Base-by-base conservation (phyloP, 2,888 invertebrate species). In the Cantharis rustica region DNA sequence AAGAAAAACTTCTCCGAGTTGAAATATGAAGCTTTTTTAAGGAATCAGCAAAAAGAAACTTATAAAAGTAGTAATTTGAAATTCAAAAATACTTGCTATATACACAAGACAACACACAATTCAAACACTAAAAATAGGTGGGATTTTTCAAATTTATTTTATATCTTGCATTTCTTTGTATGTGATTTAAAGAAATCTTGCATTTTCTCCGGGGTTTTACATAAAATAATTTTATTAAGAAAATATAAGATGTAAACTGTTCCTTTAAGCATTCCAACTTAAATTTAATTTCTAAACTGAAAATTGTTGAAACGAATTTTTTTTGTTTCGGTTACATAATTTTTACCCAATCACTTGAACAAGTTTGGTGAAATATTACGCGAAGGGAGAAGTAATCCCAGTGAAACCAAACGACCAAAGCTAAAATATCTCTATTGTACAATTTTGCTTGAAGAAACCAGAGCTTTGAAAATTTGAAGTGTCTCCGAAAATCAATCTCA, bases 61-160 rank as follows among this genome's bases (percentile, higher is more conserved):
- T 66, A 66, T 66, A 66, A 66, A 66, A 66, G 64, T 66, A 20
- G 64, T 66, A 66, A 66, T 66, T 66, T 66, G 64, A 66, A 66
- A 66, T 66, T 66, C 64, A 66, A 66, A 66, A 66, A 66, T 23
- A 66, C 23, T 66, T 11, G 20, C 20, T 20, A 20, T 20, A 20
- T 16, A 17, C 64, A 66, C 64, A 66, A 66, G n/a, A 66, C 20
- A 23, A 66, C 23, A 47, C 47, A 47, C 47, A 47, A 47, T 47
- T 47, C 47, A 47, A 47, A 47, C 47, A 66, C 64, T 66, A 66
- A 66, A 66, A 66, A 66, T 66, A 66, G n/a, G 16, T 20, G 16
- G 64, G 64, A 66, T 66, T 66, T 64, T 64, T 23, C 23, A 66
- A 20, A 20, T 66, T 66, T 23, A 66, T 20, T 66, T 66, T 47